phyloP scores from a whole-genome alignment of 2,113 vertebrate species.

The Myanophis thanlyinensis region DNA sequence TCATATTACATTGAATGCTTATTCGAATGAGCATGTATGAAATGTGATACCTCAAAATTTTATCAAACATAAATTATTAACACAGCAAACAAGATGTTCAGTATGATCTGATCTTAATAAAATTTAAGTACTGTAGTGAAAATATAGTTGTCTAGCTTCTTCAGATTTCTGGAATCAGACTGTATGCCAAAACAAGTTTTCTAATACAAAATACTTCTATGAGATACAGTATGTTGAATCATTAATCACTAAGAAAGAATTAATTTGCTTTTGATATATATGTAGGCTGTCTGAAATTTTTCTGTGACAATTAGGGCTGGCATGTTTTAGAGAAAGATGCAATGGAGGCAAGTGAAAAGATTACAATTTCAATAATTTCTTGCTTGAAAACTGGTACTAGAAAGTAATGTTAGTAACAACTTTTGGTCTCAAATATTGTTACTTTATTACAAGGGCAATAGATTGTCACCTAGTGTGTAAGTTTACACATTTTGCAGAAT shows the following conservation, averaged over 20 bases:
- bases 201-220: not conserved
- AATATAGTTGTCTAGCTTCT: not conserved
- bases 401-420: not conserved
- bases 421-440: not conserved
- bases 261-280: not conserved
- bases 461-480: conserved; percentile 12
- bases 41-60: not conserved
- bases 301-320: not conserved
- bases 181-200: not conserved
- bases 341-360: not conserved
- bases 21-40: not conserved
- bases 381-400: not conserved
- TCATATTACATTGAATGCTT: not conserved
- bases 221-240: not conserved
- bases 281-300: not conserved
- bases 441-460: not conserved
- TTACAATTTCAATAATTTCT: not conserved
- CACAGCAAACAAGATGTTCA: not conserved
- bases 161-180: not conserved
- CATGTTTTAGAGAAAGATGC: not conserved
- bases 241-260: not conserved
- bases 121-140: not conserved
- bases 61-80: not conserved
- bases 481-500: not conserved
- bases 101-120: not conserved